Base-by-base conservation (phyloP, 2,888 invertebrate genomes). In the Tetramorium bicarinatum region DNA sequence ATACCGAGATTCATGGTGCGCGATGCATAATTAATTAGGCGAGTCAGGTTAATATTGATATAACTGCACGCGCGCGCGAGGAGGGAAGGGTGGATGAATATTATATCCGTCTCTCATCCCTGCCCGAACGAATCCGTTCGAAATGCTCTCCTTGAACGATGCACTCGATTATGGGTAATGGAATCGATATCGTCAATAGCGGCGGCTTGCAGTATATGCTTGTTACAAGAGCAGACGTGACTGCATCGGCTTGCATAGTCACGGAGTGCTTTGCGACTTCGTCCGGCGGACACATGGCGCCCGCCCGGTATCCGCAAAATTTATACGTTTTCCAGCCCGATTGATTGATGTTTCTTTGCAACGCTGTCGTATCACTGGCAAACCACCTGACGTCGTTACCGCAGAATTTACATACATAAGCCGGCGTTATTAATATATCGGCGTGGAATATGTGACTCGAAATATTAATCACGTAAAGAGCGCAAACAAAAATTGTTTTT, bases 181-280 rank as follows among this genome's bases (percentile, higher is more conserved):
- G 71, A 80, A 80, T 71, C 71, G 71, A 80, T 80, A 80, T 59
- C 79, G 47, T 25, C 59, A 59, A 71, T 59, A 67, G 44, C 66
- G 62, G 52, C 41, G 41, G 47, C 47, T 59, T 18, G 18, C 47
- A 18, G 49, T 64, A 38, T 61, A 62, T 29, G 34, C 44, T 9
- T 9, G 71, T 80, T 71, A 71, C 59, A 59, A 80, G 79, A 47
- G 59, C 47, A 59, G 47, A 71, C 79, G 71, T 71, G 71, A 59
- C 79, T 71, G 47, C 79, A 79, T 79, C 71, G 59, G 47, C 59
- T 80, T 71, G 79, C 59, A 59, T 15, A 59, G 71, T 80, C 79
- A 71, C 79, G 79, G 21, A 80, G 54, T 25, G 47, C 79, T 59
- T 59, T 59, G 79, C 71, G 79, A 80, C 59, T 80, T 71, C 34